Evolutionary conservation across 2,888 invertebrate genomes (phyloP), one percentile per base, ranked within the genome.

Genomic region (Papilio gigon): DNA sequence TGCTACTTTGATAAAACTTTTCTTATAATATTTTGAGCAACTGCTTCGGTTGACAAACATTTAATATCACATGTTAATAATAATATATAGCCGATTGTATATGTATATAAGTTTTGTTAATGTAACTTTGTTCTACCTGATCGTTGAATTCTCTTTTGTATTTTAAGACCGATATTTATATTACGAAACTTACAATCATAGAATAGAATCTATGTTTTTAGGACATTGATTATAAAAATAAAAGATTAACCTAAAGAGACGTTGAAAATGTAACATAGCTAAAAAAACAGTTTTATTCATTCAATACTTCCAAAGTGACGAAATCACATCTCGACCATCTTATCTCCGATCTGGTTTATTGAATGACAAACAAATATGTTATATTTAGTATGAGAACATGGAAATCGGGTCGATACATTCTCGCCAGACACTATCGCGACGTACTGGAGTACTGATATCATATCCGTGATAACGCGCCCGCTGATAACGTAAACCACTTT

Each of bases 341-440:
- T 30, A 30, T 30, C 53, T 56, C 1, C n/a, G 30, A 30, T 30
- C 20, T 22, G 30, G 53, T 37, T 25, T 25, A n/a, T 20, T 35
- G 42, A 14, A 20, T 14, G 4, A 37, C 27, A 14, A 25, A 68
- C 44, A 60, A 62, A 44, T 14, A 42, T 37, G 58, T 61, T 70
- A 58, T 37, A 67, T 62, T 68, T 35, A 65, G 62, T 64, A 5
- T 42, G 22, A 44, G 67, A 62, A 22, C 60, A 62, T 65, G 69
- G 65, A 70, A 71, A 71, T 71, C 66, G 71, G 58, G 74, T 70
- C 71, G 74, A 68, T 70, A 71, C 70, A 56, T 72, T 65, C 71
- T 63, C 63, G 71, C 64, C 63, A 70, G 75, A 78, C 75, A 72
- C 70, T 80, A 81, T 80, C 80, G 67, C 69, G 74, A 74, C 74